These are phyloP conservation scores for Axis porcinus DNA, from an alignment of 2,113 vertebrate genomes.

Conservation along the genomic window DNA sequence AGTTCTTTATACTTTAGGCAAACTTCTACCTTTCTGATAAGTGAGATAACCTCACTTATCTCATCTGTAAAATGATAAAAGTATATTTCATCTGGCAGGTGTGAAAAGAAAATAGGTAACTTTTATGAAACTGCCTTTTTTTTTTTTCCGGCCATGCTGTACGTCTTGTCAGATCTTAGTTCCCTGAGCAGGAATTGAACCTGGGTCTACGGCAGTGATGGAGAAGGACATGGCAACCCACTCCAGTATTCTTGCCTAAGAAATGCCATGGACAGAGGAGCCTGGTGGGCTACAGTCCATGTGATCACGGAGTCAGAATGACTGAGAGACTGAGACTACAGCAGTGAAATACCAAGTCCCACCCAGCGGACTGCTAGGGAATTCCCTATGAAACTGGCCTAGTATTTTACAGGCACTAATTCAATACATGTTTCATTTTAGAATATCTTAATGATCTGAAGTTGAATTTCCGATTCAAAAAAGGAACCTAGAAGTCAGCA, in stretches of 20 bases:
- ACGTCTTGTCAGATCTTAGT: neutral
- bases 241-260: neutral
- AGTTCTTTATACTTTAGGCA: neutral
- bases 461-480: neutral
- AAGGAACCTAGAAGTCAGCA: neutral
- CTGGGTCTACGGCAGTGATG: neutral
- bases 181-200: neutral
- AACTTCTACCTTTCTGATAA: neutral
- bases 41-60: neutral
- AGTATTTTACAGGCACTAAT: neutral
- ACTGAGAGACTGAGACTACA: neutral
- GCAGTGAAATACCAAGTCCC: neutral
- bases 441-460: neutral
- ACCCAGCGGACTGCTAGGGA: neutral
- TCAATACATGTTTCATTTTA: constrained; percentile 5
- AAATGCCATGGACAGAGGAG: neutral
- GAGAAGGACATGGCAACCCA: neutral
- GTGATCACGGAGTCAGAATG: neutral
- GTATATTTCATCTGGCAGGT: neutral
- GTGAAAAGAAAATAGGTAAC: neutral
- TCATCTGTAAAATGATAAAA: neutral
- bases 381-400: neutral
- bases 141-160: neutral
- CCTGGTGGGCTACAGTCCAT: neutral
- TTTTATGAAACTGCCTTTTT: neutral